phyloP scores from a whole-genome alignment of 92 coral and sea anemone species.

The Paragorgia papillata region DNA sequence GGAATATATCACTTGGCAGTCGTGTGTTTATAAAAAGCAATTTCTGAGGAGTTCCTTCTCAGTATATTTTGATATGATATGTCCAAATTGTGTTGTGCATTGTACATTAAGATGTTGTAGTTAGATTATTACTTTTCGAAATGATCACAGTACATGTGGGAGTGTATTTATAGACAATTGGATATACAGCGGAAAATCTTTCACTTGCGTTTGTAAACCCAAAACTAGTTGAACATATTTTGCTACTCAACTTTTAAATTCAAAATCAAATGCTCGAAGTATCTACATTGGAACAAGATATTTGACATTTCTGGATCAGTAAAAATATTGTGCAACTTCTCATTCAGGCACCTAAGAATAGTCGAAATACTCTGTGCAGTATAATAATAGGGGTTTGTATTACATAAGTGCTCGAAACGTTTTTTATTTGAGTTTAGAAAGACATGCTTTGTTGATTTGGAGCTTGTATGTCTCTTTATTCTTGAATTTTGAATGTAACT shows the following conservation, averaged over 20 bases:
- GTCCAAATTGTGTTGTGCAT: neutral
- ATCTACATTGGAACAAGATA: neutral
- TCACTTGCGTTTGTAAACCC: too few relatives aligned
- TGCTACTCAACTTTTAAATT: neutral
- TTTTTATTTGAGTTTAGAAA: neutral
- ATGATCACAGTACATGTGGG: too few relatives aligned
- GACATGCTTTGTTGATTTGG: neutral
- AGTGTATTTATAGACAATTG: too few relatives aligned
- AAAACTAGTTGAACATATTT: neutral
- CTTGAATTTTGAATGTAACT: constrained; percentile 23
- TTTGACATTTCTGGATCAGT: neutral
- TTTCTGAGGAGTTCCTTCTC: too few relatives aligned
- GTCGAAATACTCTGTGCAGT: neutral
- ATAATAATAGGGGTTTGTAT: too few relatives aligned
- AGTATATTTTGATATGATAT: neutral
- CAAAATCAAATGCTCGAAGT: neutral
- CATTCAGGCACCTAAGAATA: neutral
- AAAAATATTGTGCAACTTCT: neutral
- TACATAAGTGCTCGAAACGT: neutral
- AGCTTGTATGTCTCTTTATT: constrained; percentile 12
- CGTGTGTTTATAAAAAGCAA: too few relatives aligned
- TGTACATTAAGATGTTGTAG: neutral
- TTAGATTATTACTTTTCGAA: neutral
- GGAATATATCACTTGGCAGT: too few relatives aligned
- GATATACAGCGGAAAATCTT: too few relatives aligned